phyloP scores from a whole-genome alignment of 2,888 invertebrate species.

The Ornithoptera alexandrae region DNA sequence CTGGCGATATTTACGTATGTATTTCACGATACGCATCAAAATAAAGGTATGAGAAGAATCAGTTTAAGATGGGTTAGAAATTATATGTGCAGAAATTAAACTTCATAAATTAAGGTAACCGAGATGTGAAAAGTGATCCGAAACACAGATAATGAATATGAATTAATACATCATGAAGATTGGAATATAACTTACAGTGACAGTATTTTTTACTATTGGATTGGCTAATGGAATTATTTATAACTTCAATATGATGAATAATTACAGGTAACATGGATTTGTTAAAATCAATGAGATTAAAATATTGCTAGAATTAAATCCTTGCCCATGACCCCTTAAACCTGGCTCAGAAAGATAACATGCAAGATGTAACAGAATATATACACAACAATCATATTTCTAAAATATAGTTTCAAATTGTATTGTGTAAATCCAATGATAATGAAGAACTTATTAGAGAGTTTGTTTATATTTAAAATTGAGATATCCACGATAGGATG shows the following conservation, averaged over 20 bases:
- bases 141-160: no score
- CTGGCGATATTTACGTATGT: not conserved
- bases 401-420: not conserved
- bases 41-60: not conserved
- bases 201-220: not conserved
- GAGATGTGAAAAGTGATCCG: no score
- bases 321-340: no score
- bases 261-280: not conserved
- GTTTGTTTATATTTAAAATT: not conserved
- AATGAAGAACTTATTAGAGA: not conserved
- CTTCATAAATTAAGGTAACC: not conserved
- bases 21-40: not conserved
- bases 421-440: not conserved
- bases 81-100: not conserved
- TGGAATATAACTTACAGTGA: not conserved
- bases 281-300: not conserved
- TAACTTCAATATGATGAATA: not conserved
- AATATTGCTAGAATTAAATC: no score
- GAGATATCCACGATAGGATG: constrained; percentile 64
- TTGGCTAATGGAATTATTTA: no score
- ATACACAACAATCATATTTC: not conserved
- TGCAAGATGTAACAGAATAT: no score
- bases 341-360: no score
- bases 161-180: not conserved
- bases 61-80: not conserved